Conservation (phyloP, 2,888 invertebrate species). For the Dorcus parallelipipedus region DNA sequence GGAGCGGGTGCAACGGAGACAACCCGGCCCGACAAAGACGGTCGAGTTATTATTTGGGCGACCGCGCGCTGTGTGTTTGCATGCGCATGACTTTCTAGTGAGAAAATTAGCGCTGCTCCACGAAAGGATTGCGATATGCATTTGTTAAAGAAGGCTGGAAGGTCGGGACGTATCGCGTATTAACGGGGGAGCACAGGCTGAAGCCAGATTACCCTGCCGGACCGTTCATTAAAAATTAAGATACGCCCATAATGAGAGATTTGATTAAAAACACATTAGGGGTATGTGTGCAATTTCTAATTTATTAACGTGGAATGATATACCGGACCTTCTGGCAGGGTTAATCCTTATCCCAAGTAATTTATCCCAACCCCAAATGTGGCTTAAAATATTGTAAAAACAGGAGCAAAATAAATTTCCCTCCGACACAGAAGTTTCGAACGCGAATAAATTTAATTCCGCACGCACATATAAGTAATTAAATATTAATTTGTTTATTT, state of each 20-base stretch:
- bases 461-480: background rate
- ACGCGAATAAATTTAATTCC: background rate
- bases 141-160: slow-evolving; percentile 12
- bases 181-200: background rate
- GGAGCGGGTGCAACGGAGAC: slow-evolving; percentile 36
- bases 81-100: slow-evolving; percentile 43
- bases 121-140: slow-evolving; percentile 1
- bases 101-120: slow-evolving; percentile 38
- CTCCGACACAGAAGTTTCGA: background rate
- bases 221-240: slow-evolving; percentile 49
- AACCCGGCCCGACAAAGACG: slow-evolving; percentile 35
- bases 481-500: slow-evolving; percentile 6
- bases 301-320: slow-evolving; percentile 31
- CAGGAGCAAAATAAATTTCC: background rate
- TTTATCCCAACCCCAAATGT: slow-evolving; percentile 23
- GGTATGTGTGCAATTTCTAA: slow-evolving; percentile 36
- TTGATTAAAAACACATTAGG: slow-evolving; percentile 51
- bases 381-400: slow-evolving; percentile 8
- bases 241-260: slow-evolving; percentile 48
- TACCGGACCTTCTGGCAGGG: slow-evolving; percentile 22
- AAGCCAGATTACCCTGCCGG: slow-evolving; percentile 21
- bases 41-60: slow-evolving; percentile 49
- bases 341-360: slow-evolving; percentile 27
- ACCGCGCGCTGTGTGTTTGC: slow-evolving; percentile 44
- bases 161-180: slow-evolving; percentile 3